Base-by-base conservation (phyloP, 2,888 invertebrate species). In the Plebejus melissa region DNA sequence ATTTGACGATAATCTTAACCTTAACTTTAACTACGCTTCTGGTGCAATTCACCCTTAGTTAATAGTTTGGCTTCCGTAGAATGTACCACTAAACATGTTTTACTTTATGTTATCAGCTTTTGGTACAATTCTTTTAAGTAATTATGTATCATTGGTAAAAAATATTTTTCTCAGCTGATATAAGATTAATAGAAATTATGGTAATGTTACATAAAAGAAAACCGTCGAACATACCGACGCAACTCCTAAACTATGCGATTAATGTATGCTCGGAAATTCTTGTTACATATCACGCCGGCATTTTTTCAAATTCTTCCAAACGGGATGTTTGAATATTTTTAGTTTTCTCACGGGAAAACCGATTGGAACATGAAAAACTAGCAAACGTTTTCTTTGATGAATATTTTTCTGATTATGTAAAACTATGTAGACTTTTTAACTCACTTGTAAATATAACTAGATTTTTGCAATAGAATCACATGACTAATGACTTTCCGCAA, bases 291-390 rank as follows among this genome's bases (percentile, higher is more conserved):
- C 1, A 32, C 0, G 28, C 3, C 28, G 7, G 22, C 13, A 65
- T 65, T 65, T 65, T 65, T 65, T 32, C 5, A 13, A 58, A 65
- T 65, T 65, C 28, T 65, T 65, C 32, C 11, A 11, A 65, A 32
- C 32, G 32, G 65, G 65, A 65, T 65, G 65, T 65, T 65, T 32
- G 32, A 65, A 65, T 65, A 32, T 65, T 11, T 65, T 65, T 13
- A 65, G 65, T 65, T 65, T 65, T 65, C 65, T 65, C 65, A 65
- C 32, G 65, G 65, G 65, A 65, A 32, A 65, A 65, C 2, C 4
- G 11, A 28, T 11, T 0, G 9, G 4, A 65, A 32, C 32, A 7
- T 5, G 32, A 65, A 65, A 65, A 65, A 32, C 11, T 65, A 7
- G 58, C 22, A 22, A 7, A 58, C 22, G 54, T 58, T 58, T 22